Conservation (phyloP, 2,888 invertebrate genomes). For the Pandemis heparana region DNA sequence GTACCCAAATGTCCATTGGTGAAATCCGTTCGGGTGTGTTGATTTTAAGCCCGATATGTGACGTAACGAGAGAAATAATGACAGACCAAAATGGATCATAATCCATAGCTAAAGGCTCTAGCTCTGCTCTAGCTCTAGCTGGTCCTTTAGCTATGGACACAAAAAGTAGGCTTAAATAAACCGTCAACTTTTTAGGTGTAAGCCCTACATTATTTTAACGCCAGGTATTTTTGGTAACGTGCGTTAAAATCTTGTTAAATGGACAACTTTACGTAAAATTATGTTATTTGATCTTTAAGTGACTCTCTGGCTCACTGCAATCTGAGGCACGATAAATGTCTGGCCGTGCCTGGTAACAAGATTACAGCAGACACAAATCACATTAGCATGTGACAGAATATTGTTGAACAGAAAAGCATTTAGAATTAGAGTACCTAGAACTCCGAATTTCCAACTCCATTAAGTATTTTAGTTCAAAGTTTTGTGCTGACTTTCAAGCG, state of each 20-base stretch:
- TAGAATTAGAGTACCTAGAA: neutral
- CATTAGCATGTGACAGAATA: neutral
- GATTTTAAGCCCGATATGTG: neutral
- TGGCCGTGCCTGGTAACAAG: constrained; percentile 3
- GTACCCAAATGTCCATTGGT: neutral
- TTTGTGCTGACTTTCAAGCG: too few species aligned
- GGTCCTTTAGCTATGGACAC: too few species aligned
- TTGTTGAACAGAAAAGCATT: neutral
- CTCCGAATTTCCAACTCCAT: too few species aligned
- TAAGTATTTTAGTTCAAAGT: too few species aligned
- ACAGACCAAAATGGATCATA: too few species aligned
- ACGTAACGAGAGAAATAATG: too few species aligned
- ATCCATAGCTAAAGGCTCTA: too few species aligned
- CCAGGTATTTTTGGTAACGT: neutral
- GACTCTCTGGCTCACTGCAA: neutral
- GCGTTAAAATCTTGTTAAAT: neutral
- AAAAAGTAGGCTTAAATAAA: too few species aligned
- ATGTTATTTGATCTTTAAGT: neutral
- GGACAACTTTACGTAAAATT: neutral
- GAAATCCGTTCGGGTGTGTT: neutral
- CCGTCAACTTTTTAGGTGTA: too few species aligned
- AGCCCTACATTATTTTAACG: neutral
- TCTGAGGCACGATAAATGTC: constrained; percentile 3
- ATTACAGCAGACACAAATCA: constrained; percentile 11
- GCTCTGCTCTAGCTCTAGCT: too few species aligned